phyloP scores from a whole-genome alignment of 1,140 invertebrate genomes.

The Anthonomus grandis region DNA sequence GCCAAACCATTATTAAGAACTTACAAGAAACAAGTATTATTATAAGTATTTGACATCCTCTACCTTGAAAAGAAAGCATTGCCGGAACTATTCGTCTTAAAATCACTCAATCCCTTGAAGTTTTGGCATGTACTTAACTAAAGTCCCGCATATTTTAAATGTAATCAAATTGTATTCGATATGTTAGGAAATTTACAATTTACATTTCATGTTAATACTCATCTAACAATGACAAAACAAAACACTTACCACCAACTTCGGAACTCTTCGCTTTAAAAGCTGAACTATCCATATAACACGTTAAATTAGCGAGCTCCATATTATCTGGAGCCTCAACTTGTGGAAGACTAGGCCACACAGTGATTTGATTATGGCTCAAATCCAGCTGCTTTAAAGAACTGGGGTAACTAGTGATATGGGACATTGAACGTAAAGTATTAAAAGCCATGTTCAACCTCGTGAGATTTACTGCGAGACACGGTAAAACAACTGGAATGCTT shows the following conservation, averaged over 20 bases:
- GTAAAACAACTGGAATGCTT: slow-evolving; percentile 78
- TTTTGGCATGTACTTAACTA: no score
- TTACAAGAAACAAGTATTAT: no score
- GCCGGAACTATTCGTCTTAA: no score
- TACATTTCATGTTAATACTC: no score
- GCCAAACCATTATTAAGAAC: no score
- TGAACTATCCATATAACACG: slow-evolving; percentile 56
- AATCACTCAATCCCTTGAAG: no score
- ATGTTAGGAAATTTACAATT: no score
- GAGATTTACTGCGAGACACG: slow-evolving; percentile 83
- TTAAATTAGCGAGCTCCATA: slow-evolving; percentile 58
- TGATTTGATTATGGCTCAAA: slow-evolving; percentile 89
- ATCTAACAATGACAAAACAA: slow-evolving; percentile 5
- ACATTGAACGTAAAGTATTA: slow-evolving; percentile 82
- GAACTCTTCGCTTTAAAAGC: slow-evolving; percentile 41
- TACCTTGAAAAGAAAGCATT: no score
- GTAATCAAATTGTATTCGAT: no score
- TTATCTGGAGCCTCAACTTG: slow-evolving; percentile 63
- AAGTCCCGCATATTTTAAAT: no score
- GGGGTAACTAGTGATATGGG: slow-evolving; percentile 87
- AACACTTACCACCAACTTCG: slow-evolving; percentile 49
- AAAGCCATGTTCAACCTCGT: slow-evolving; percentile 87
- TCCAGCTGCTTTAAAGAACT: slow-evolving; percentile 85
- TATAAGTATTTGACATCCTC: no score
- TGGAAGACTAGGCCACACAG: slow-evolving; percentile 80